Base-by-base conservation (phyloP, 2,113 vertebrate species). In the Trogon melanurus region DNA sequence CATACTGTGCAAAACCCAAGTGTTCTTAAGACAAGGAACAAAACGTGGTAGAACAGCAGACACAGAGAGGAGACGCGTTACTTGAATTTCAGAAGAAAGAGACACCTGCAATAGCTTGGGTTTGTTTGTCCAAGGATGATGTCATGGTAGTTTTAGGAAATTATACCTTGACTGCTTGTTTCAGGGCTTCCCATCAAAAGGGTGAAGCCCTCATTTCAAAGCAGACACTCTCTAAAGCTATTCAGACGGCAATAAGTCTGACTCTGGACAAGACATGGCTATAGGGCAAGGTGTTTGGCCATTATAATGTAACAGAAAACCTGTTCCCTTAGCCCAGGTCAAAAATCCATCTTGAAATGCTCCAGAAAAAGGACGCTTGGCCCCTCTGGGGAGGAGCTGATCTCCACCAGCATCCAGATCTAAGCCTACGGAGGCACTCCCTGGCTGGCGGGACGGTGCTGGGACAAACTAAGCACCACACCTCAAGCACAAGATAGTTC, bases 1-100 rank as follows among this genome's bases (percentile, higher is more conserved):
- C 1, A 2, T 4, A 13, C 3, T 30, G 30, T 13, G 11, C 29
- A 44, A 67, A 95, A 90, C 14, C 0, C 16, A 38, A 58, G n/a
- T 3, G 47, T 16, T 95, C 81, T 87, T 13, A 67, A 79, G 69
- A 41, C 15, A 41, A 65, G 41, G 60, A 70, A 45, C 20, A 74
- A 73, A 84, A 56, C 0, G 1, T 0, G 0, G 92, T 9, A 54
- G 64, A 76, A 78, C 54, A 30, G 60, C 47, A 34, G 75, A 70
- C 47, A 51, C 47, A 74, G 44, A 79, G 61, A 85, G 29, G 57
- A 92, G 73, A 80, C 9, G 2, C 3, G 3, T 80, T 78, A 88
- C 80, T 91, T 94, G 88, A 90, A 64, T 86, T 92, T 89, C 86
- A 75, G 76, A 87, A 38, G 23, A n/a, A 89, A 61, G 76, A 92